Base-by-base conservation (phyloP, 2,888 invertebrate genomes). In the Machimus atricapillus region DNA sequence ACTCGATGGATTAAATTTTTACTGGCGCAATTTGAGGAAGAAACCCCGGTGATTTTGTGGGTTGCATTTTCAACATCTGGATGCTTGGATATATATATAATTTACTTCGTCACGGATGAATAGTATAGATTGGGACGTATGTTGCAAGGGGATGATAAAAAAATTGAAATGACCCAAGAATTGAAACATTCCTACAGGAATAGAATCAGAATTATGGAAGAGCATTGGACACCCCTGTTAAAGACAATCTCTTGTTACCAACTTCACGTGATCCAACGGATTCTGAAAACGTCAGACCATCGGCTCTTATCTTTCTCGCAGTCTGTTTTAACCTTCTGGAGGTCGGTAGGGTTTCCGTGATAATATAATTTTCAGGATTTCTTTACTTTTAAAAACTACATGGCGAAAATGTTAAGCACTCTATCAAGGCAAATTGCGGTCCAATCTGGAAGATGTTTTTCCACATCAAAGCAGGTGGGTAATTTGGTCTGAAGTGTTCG, bases 401-500 rank as follows among this genome's bases (percentile, higher is more conserved):
- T 66, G 2, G 40, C 9, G 12, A 94, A 93, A 90, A 95, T 95
- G 95, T 94, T 95, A 91, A 95, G 95, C 89, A 94, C 95, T 92
- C 91, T 93, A 86, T 91, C 94, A 88, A 95, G 94, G 91, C 95
- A 95, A 89, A 92, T 94, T 89, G 93, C 93, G 88, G 93, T 94
- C 91, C 94, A 94, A 93, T 94, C 94, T 89, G 93, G 93, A 89
- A 94, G 94, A 91, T 94, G 93, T 90, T 94, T 95, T 91, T 94
- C 94, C 90, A 94, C 94, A 88, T 92, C 93, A 89, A 92, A 94
- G 88, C 94, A 94, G 94, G 95, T 95, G 92, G 91, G 89, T 58
- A 19, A 83, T 73, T n/a, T 66, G 12, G 78, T 16, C 7, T 1
- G 52, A 16, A 77, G 27, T 16, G 7, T 82, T 81, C 76, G 89